Conservation (phyloP, 2,888 invertebrate species). For the Graphium colonna region DNA sequence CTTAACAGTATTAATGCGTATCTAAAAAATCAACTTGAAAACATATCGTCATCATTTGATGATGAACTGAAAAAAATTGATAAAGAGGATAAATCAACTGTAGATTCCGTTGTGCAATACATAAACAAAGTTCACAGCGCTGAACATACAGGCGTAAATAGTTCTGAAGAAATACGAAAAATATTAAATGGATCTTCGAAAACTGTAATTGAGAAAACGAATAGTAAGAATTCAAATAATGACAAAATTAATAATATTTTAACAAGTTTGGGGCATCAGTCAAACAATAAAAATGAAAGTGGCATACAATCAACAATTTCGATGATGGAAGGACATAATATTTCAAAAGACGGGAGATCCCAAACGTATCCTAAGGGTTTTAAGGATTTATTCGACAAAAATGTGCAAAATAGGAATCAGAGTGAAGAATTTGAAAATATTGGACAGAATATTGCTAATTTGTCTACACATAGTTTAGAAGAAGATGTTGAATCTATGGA, state of each 20-base stretch:
- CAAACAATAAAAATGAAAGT: constrained; percentile 13
- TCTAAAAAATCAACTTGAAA: constrained; percentile 46
- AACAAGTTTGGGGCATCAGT: constrained; percentile 35
- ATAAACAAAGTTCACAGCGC: constrained; percentile 46
- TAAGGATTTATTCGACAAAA: constrained; percentile 22
- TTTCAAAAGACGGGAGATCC: background rate
- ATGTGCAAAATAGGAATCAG: background rate
- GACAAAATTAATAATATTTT: constrained; percentile 42
- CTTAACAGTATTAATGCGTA: constrained; percentile 41
- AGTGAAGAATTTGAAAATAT: background rate
- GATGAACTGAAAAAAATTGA: constrained; percentile 30
- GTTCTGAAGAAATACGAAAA: constrained; percentile 44
- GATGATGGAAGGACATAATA: too few relatives aligned
- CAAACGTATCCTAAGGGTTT: constrained; percentile 22
- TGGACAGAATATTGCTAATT: constrained; percentile 18
- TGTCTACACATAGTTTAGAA: constrained; percentile 10
- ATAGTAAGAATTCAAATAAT: constrained; percentile 30
- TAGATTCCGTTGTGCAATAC: constrained; percentile 44
- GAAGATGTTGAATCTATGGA: constrained; percentile 1
- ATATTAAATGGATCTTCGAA: constrained; percentile 44
- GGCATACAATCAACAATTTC: too few relatives aligned
- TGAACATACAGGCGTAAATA: constrained; percentile 40
- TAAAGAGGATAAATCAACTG: constrained; percentile 29
- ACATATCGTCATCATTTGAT: constrained; percentile 44
- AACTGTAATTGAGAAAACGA: constrained; percentile 33